phyloP scores from a whole-genome alignment of 2,888 invertebrate species.

The Plusia festucae region DNA sequence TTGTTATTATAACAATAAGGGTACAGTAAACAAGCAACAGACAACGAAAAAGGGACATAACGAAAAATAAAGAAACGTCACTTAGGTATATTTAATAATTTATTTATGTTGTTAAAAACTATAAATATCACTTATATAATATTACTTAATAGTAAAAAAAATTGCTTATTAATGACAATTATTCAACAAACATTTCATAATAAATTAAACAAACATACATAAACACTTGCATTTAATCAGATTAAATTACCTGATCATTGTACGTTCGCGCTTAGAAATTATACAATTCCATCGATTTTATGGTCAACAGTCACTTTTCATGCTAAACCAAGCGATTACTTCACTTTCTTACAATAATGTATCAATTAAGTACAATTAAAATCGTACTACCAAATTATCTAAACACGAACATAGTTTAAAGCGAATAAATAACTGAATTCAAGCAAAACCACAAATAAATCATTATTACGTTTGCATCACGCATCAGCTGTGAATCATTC shows the following conservation, averaged over 20 bases:
- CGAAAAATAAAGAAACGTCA: background rate
- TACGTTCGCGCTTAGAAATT: slow-evolving; percentile 51
- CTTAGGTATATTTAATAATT: no score
- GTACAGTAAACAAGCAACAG: no score
- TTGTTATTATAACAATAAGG: no score
- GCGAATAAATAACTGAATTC: slow-evolving; percentile 16
- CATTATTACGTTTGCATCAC: slow-evolving; percentile 3
- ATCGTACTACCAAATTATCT: slow-evolving; percentile 29
- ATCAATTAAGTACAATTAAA: background rate
- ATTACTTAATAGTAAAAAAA: background rate
- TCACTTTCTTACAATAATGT: background rate
- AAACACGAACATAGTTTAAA: slow-evolving; percentile 54
- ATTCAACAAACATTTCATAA: background rate
- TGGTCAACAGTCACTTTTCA: no score
- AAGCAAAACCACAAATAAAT: slow-evolving; percentile 1
- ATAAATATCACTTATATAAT: background rate
- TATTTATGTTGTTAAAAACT: background rate
- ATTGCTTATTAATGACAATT: background rate
- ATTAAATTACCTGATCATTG: background rate
- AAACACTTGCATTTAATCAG: slow-evolving; percentile 10
- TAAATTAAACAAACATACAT: background rate
- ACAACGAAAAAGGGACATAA: no score
- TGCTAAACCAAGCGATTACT: no score
- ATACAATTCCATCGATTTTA: background rate
- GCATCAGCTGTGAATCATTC: background rate